A percentile compares a stretch with the other conserved stretches of the same genome.
These are phyloP conservation scores for Callorhinus ursinus DNA, from an alignment of 2,113 vertebrate species.

Conservation along the genomic window DNA sequence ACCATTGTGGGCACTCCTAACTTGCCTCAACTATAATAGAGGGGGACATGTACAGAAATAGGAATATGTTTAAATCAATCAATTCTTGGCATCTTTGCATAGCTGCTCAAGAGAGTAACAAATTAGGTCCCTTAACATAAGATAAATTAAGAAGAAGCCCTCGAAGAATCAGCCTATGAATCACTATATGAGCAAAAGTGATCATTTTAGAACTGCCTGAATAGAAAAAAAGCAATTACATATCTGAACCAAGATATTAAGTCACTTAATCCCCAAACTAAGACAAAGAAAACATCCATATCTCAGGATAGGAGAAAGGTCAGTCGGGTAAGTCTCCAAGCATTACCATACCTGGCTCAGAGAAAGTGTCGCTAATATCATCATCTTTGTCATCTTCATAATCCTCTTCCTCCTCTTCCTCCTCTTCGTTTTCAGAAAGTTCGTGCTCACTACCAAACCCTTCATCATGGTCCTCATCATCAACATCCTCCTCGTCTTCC, in stretches of 20 bases:
- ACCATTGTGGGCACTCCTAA: neutral
- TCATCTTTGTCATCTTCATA: conserved; percentile 97
- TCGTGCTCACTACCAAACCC: conserved; percentile 98
- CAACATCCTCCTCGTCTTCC: conserved; percentile 92
- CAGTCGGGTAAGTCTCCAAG: neutral
- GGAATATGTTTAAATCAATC: conserved; percentile 24
- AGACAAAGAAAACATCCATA: conserved; percentile 22
- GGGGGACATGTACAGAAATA: neutral
- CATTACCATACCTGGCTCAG: conserved; percentile 93
- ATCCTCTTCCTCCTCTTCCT: conserved; percentile 92
- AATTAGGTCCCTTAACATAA: conserved; percentile 43
- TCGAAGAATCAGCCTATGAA: conserved; percentile 12
- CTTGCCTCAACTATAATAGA: neutral
- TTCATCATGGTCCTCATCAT: conserved; percentile 98
- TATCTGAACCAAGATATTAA: conserved; percentile 16
- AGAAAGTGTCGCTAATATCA: conserved; percentile 98
- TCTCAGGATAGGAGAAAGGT: neutral
- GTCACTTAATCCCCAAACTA: conserved; percentile 10
- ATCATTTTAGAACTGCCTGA: conserved; percentile 24
- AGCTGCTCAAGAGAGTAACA: conserved; percentile 30
- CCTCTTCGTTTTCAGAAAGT: conserved; percentile 96
- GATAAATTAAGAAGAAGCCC: conserved; percentile 7
- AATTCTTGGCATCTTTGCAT: conserved; percentile 10
- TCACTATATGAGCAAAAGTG: neutral
- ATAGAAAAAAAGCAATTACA: neutral